Percentiles rank a stretch among this genome's conserved stretches.
These are phyloP conservation scores for Dicaeum eximium DNA, from an alignment of 2,113 vertebrate genomes.

Conservation along the genomic window DNA sequence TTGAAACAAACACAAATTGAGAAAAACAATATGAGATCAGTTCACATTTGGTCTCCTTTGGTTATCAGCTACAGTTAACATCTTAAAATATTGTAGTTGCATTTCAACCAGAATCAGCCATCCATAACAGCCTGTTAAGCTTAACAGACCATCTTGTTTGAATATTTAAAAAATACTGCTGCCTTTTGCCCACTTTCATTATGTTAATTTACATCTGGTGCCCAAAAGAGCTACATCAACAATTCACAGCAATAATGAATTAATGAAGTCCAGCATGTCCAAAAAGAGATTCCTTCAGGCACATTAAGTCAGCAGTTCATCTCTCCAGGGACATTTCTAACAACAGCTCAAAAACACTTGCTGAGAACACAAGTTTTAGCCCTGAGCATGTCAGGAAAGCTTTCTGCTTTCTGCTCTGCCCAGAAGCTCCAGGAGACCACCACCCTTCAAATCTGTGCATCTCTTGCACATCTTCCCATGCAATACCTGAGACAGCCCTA, in stretches of 20 bases:
- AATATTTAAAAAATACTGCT: background rate
- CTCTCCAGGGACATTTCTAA: background rate
- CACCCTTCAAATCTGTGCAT: background rate
- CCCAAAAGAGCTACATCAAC: background rate
- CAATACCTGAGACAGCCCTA: background rate
- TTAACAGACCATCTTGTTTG: background rate
- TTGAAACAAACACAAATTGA: conserved; percentile 63
- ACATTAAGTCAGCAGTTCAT: background rate
- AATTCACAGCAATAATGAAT: background rate
- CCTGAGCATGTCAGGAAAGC: background rate
- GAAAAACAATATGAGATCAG: conserved; percentile 62
- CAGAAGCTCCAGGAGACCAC: background rate
- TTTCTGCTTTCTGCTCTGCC: background rate
- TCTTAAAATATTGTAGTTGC: conserved; percentile 44
- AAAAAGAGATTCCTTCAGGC: background rate
- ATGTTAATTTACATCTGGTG: background rate
- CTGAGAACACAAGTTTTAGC: background rate
- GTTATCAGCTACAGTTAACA: conserved; percentile 54
- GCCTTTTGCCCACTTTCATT: background rate
- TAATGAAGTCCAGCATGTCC: background rate
- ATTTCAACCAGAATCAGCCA: conserved; percentile 34
- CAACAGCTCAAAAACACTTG: background rate
- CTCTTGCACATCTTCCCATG: background rate
- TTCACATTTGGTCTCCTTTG: conserved; percentile 62
- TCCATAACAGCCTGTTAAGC: background rate